Evolutionary conservation across 1,140 invertebrate species (phyloP).

Genomic region (Bombus difficillimus): DNA sequence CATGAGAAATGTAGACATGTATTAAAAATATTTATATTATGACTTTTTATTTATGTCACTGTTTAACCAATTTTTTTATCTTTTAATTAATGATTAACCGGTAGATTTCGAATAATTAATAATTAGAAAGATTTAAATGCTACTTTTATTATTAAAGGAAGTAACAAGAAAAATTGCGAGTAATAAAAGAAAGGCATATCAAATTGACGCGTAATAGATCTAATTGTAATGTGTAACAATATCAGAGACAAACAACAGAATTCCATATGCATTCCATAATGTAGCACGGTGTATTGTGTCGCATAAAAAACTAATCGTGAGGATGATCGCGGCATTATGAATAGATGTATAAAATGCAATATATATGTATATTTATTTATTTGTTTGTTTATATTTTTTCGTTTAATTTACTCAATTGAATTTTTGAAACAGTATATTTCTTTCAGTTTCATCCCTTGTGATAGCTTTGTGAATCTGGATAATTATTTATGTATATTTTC

Average conservation of each 20-base stretch:
- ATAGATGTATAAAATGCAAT: conserved; percentile 24
- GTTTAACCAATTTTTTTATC: background rate
- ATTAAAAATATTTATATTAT: background rate
- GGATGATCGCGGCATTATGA: conserved; percentile 40
- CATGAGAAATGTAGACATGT: background rate
- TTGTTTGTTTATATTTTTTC: too few relatives aligned
- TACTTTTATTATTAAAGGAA: background rate
- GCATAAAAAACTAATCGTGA: conserved; percentile 63
- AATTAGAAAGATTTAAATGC: background rate
- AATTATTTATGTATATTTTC: background rate
- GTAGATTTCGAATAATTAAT: background rate
- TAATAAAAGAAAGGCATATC: background rate
- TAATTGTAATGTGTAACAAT: conserved; percentile 60
- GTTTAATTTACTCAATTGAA: background rate
- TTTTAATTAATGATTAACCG: background rate
- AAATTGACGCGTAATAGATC: conserved; percentile 55
- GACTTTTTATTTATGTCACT: background rate
- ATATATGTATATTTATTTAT: background rate
- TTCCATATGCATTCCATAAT: conserved; percentile 59
- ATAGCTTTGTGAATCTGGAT: background rate
- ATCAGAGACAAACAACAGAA: conserved; percentile 62
- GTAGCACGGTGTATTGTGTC: conserved; percentile 50
- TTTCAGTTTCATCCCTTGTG: background rate
- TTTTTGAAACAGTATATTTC: background rate
- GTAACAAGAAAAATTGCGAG: background rate